Conservation (phyloP, 2,113 vertebrate species). For the Pyrgilauda ruficollis region DNA sequence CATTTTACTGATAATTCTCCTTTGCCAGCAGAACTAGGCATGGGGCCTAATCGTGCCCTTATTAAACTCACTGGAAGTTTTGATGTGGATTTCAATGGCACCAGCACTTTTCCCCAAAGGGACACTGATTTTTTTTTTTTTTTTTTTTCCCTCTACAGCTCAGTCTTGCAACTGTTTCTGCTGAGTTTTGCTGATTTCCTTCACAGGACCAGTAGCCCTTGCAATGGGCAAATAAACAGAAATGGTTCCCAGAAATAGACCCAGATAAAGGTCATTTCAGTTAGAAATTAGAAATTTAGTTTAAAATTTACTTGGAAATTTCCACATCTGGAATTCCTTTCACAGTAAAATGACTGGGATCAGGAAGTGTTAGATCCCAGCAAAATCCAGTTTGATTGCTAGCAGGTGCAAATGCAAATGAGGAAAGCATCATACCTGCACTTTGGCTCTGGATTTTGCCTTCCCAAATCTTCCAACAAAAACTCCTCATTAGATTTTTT, state of each 20-base stretch:
- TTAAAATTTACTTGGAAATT: neutral
- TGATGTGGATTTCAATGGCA: conserved; percentile 44
- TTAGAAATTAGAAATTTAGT: neutral
- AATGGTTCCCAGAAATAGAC: neutral
- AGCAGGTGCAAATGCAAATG: conserved; percentile 30
- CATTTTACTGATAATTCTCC: conserved; percentile 12
- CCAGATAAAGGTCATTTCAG: neutral
- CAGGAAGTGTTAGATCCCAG: neutral
- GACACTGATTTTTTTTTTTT: neutral
- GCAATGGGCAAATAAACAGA: neutral
- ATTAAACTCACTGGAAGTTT: conserved; percentile 35
- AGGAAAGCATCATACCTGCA: neutral
- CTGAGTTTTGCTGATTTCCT: neutral
- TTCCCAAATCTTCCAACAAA: neutral
- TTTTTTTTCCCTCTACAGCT: rapidly evolving
- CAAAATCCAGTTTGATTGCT: conserved; percentile 28
- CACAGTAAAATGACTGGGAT: neutral
- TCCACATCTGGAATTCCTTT: conserved; percentile 30
- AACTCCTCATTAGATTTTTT: neutral
- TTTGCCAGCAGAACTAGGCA: conserved; percentile 24
- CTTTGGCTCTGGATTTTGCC: neutral
- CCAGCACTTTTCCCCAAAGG: neutral
- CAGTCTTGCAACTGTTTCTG: neutral
- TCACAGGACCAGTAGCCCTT: neutral
- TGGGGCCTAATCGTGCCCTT: neutral